Evolutionary conservation across 2,113 vertebrate genomes (phyloP).

Genomic region (Nymphicus hollandicus): DNA sequence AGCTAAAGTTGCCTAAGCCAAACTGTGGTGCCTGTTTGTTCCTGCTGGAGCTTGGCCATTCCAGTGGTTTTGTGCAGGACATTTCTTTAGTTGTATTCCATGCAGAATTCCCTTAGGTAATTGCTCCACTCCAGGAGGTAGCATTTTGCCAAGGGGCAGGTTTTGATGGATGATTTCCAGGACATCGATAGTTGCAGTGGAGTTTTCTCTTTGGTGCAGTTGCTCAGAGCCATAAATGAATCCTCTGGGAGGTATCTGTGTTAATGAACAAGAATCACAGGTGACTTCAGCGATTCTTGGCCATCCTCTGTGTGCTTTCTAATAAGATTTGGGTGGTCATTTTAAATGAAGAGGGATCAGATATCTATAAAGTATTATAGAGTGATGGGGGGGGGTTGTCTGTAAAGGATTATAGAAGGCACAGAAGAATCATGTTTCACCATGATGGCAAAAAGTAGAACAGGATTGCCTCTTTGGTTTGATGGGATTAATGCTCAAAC

Average conservation of each 20-base stretch:
- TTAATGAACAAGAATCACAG: background rate
- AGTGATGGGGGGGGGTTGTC: background rate
- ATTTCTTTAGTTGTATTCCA: background rate
- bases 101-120: background rate
- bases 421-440: background rate
- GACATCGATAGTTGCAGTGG: background rate
- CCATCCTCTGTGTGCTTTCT: background rate
- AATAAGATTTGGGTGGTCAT: background rate
- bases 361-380: background rate
- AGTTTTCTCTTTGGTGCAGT: background rate
- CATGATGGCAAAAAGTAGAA: background rate
- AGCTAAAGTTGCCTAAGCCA: background rate
- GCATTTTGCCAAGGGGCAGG: background rate
- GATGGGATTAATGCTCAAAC: background rate
- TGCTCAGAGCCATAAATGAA: background rate
- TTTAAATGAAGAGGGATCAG: background rate
- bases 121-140: background rate
- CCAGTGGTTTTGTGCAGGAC: background rate
- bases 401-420: background rate
- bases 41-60: background rate
- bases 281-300: background rate
- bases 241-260: background rate
- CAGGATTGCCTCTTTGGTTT: background rate
- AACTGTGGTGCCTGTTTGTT: background rate
- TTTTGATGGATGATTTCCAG: background rate